A percentile compares a stretch with the other conserved stretches of the same genome.
Evolutionary conservation across 2,888 invertebrate genomes (phyloP).

Genomic region (Parnassius smintheus): DNA sequence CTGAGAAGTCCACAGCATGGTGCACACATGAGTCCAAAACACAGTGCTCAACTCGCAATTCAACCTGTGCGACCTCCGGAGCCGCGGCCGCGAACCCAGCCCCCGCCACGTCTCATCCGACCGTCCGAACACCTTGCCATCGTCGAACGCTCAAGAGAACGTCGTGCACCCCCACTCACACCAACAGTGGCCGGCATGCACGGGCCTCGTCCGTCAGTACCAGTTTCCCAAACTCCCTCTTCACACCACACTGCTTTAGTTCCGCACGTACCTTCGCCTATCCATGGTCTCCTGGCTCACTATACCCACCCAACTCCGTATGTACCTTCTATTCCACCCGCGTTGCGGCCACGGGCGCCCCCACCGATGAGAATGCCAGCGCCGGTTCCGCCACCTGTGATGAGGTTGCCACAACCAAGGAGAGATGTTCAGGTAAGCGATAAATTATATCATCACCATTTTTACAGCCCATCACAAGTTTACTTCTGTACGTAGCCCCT

Average conservation of each 20-base stretch:
- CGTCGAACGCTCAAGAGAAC: conserved; percentile 42
- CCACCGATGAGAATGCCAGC: conserved; percentile 67
- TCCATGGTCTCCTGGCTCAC: conserved; percentile 41
- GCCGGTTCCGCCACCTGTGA: conserved; percentile 49
- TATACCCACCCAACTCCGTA: conserved; percentile 30
- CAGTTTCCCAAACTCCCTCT: conserved; percentile 21
- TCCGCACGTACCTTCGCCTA: conserved; percentile 31
- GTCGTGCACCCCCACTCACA: conserved; percentile 54
- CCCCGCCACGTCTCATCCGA: conserved; percentile 66
- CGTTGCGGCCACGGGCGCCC: conserved; percentile 61
- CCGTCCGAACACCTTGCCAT: conserved; percentile 69
- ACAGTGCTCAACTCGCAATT: conserved; percentile 17
- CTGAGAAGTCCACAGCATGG: conserved; percentile 17
- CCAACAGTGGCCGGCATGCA: conserved; percentile 59
- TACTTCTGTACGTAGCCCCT: too few relatives aligned
- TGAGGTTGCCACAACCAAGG: conserved; percentile 60
- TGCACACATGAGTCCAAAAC: conserved; percentile 19
- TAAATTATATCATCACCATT: not conserved
- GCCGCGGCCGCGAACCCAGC: conserved; percentile 53
- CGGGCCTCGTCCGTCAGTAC: conserved; percentile 46
- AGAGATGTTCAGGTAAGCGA: conserved; percentile 68
- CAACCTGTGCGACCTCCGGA: conserved; percentile 47
- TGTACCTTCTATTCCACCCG: conserved; percentile 48
- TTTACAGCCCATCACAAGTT: too few relatives aligned
- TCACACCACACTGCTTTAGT: conserved; percentile 31